A percentile compares a stretch with the other conserved stretches of the same genome.
These are phyloP conservation scores for Sminthurinus signatus DNA, from an alignment of 1,140 invertebrate species.

Conservation along the genomic window DNA sequence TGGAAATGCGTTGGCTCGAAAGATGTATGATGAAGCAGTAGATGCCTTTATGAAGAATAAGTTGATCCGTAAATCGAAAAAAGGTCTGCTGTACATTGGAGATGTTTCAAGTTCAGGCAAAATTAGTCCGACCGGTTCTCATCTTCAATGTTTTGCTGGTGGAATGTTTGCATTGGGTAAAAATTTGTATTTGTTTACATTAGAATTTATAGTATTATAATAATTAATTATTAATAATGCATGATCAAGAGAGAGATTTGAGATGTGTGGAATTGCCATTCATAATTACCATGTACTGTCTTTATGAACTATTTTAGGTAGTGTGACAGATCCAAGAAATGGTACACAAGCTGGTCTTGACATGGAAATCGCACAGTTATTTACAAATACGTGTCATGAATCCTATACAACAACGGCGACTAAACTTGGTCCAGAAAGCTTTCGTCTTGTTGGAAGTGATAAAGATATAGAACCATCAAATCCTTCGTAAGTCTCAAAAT, in stretches of 20 bases:
- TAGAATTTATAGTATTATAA: no score
- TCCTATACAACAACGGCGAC: conserved; percentile 32
- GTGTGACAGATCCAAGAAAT: conserved; percentile 23
- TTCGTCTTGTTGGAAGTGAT: conserved; percentile 53
- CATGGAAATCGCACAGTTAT: conserved; percentile 31
- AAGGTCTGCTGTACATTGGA: conserved; percentile 33
- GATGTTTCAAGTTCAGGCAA: conserved; percentile 14
- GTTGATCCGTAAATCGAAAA: conserved; percentile 24
- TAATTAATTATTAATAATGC: no score
- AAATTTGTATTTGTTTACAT: no score
- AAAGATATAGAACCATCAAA: no score
- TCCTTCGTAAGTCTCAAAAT: no score
- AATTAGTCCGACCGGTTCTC: conserved; percentile 22
- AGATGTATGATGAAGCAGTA: conserved; percentile 70
- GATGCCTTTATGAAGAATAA: conserved; percentile 35
- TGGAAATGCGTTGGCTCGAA: conserved; percentile 62
- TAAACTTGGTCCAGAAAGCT: conserved; percentile 4
- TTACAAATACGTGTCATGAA: conserved; percentile 41
- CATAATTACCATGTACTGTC: no score
- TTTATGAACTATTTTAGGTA: no score
- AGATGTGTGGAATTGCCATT: no score
- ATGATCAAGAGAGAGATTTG: no score
- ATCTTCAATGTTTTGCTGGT: conserved; percentile 36
- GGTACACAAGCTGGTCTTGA: conserved; percentile 11
- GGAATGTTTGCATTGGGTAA: conserved; percentile 42